Conservation (phyloP, 1,140 invertebrate species). For the Pararge aegeria region DNA sequence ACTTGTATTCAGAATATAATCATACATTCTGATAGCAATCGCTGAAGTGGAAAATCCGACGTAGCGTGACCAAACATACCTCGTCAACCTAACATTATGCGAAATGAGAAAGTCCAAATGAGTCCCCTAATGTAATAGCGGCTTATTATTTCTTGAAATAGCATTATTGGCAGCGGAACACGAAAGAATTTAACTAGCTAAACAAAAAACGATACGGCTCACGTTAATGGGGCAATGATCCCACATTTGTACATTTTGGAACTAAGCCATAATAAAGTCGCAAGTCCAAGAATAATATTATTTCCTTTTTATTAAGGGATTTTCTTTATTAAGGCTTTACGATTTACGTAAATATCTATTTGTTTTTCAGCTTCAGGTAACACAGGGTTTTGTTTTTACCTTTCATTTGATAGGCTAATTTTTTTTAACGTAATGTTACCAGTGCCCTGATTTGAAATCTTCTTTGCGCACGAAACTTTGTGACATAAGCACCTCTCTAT, state of each 20-base stretch:
- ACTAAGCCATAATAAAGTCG: not conserved
- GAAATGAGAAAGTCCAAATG: conserved; percentile 61
- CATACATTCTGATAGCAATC: conserved; percentile 41
- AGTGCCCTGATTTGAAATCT: no score
- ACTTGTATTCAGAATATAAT: conserved; percentile 30
- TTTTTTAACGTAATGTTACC: no score
- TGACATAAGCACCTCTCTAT: no score
- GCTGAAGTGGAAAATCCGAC: conserved; percentile 43
- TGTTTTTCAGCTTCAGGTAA: no score
- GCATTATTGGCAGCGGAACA: conserved; percentile 39
- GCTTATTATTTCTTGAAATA: conserved; percentile 56
- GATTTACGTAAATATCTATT: not conserved
- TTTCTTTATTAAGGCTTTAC: no score
- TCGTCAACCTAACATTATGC: conserved; percentile 49
- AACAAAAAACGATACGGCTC: conserved; percentile 20
- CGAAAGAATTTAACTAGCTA: conserved; percentile 29
- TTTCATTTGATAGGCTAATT: no score
- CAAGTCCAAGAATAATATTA: not conserved
- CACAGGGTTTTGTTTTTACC: no score
- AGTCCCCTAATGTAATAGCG: conserved; percentile 47
- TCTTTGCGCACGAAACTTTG: no score
- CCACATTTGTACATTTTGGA: not conserved
- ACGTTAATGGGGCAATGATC: not conserved
- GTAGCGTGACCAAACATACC: conserved; percentile 53
- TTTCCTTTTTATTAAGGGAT: not conserved